A percentile compares a stretch with the other conserved stretches of the same genome.
phyloP scores from a whole-genome alignment of 2,888 invertebrate genomes.

The Podotricha telesiphe region DNA sequence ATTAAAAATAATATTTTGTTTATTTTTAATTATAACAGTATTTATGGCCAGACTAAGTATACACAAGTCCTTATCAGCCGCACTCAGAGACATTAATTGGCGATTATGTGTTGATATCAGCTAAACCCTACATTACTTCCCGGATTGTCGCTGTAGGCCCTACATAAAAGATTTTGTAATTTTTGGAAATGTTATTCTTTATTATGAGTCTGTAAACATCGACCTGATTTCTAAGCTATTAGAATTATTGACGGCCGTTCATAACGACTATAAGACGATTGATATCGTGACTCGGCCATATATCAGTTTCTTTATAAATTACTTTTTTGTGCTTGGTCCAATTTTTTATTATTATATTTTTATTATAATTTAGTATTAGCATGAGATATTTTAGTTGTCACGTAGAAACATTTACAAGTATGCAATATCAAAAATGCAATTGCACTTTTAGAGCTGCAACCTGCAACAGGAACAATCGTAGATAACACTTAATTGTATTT shows the following conservation, averaged over 20 bases:
- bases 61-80: no score
- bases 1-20: no score
- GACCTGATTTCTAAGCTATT: conserved; percentile 35
- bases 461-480: conserved; percentile 7
- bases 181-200: background rate
- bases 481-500: background rate
- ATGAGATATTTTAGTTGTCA: conserved; percentile 5
- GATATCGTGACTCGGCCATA: conserved; percentile 36
- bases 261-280: conserved; percentile 28
- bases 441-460: conserved; percentile 4
- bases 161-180: background rate
- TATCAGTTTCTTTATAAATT: conserved; percentile 27
- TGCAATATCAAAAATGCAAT: background rate
- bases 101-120: no score
- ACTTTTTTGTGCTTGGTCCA: conserved; percentile 28
- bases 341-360: conserved; percentile 26
- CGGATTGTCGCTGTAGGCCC: no score
- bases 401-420: background rate
- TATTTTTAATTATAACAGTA: no score
- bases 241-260: conserved; percentile 31
- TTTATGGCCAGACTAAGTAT: no score
- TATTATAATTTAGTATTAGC: conserved; percentile 29
- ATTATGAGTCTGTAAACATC: background rate
- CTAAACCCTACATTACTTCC: no score
- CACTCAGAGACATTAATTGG: no score